These are phyloP conservation scores for Cryptotis parvus DNA, from an alignment of 2,113 vertebrate species.

Conservation along the genomic window DNA sequence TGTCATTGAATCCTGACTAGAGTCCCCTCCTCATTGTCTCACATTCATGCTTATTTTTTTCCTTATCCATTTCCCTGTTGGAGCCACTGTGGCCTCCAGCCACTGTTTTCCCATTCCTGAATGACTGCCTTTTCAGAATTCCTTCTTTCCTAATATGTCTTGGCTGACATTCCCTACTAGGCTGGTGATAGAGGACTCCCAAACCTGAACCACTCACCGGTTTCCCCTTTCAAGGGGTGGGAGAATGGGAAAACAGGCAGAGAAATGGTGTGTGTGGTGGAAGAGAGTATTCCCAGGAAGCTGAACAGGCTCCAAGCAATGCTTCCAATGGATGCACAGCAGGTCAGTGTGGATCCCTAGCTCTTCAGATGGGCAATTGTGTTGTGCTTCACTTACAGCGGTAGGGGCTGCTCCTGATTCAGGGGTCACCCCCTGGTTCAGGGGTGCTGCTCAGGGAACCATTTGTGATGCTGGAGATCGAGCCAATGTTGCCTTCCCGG, in stretches of 20 bases:
- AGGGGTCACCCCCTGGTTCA: no score
- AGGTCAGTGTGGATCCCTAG: no score
- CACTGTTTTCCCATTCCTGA: background rate
- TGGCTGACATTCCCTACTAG: background rate
- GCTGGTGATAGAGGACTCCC: background rate
- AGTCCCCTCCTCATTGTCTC: background rate
- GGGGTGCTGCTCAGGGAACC: no score
- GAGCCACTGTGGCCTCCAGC: background rate
- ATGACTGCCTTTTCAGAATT: background rate
- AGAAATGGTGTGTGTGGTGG: background rate
- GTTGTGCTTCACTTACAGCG: no score
- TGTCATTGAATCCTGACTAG: background rate
- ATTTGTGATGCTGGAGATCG: no score
- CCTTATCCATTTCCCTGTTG: background rate
- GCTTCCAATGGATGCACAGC: background rate
- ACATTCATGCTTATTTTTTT: background rate
- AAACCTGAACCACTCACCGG: background rate
- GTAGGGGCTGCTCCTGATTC: background rate
- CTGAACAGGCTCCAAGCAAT: background rate
- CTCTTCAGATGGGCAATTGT: no score
- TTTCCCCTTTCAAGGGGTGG: background rate
- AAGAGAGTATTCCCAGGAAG: background rate
- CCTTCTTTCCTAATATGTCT: background rate
- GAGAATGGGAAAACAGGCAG: background rate
- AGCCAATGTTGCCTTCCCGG: no score